A percentile compares a stretch with the other conserved stretches of the same genome.
Evolutionary conservation across 2,888 invertebrate genomes (phyloP).

Genomic region (Morpho helenor): DNA sequence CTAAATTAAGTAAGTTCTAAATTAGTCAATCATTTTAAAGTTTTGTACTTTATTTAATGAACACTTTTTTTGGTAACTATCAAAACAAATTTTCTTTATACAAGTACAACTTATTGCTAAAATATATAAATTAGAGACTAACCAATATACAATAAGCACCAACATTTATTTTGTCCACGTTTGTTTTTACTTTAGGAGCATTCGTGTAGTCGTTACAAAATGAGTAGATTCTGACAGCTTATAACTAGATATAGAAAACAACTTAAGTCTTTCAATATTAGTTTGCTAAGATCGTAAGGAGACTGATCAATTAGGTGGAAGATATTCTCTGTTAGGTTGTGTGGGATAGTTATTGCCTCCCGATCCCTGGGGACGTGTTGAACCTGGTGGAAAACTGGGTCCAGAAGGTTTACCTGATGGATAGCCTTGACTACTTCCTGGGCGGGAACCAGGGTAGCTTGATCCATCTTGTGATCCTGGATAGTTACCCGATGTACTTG

Average conservation of each 20-base stretch:
- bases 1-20: slow-evolving; percentile 11
- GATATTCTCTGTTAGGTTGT: slow-evolving; percentile 86
- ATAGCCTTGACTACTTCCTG: slow-evolving; percentile 56
- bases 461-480: slow-evolving; percentile 27
- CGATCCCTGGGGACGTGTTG: slow-evolving; percentile 47
- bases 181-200: slow-evolving; percentile 7
- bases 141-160: slow-evolving; percentile 48
- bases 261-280: slow-evolving; percentile 22
- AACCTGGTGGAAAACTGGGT: slow-evolving; percentile 58
- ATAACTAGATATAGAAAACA: slow-evolving; percentile 2
- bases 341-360: slow-evolving; percentile 57
- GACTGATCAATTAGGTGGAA: slow-evolving; percentile 80
- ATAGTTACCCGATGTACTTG: slow-evolving; percentile 16
- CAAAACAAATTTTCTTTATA: slow-evolving; percentile 19
- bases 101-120: slow-evolving; percentile 5
- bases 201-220: neutral
- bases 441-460: slow-evolving; percentile 23
- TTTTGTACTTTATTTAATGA: slow-evolving; percentile 35
- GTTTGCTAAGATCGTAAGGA: slow-evolving; percentile 4
- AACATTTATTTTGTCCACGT: slow-evolving; percentile 56
- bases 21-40: slow-evolving; percentile 29
- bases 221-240: slow-evolving; percentile 17
- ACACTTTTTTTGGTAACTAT: slow-evolving; percentile 64
- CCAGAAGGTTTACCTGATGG: slow-evolving; percentile 73
- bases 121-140: slow-evolving; percentile 13